Evolutionary conservation across 2,113 vertebrate genomes (phyloP).

Genomic region (Gopherus flavomarginatus): DNA sequence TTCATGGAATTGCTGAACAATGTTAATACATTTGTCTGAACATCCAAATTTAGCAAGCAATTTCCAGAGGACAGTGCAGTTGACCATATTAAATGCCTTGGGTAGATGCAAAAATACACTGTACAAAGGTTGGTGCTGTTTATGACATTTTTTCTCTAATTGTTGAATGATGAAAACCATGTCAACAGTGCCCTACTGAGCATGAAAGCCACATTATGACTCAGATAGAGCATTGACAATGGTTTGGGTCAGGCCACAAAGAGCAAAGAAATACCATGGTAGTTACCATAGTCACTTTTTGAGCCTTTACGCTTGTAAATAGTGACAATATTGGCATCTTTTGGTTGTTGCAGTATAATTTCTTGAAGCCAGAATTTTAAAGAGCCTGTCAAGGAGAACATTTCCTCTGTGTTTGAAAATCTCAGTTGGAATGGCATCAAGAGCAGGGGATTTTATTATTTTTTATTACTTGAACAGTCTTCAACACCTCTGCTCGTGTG

Average conservation of each 20-base stretch:
- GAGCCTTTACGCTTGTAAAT: neutral
- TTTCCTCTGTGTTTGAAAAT: neutral
- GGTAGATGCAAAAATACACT: neutral
- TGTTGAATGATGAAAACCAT: neutral
- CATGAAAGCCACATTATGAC: neutral
- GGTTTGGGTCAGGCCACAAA: neutral
- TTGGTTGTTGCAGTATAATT: neutral
- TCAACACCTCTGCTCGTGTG: neutral
- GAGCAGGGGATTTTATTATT: neutral
- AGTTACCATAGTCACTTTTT: neutral
- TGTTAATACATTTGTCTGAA: no score
- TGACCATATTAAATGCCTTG: neutral
- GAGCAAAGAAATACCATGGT: neutral
- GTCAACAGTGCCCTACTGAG: neutral
- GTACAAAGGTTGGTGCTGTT: neutral
- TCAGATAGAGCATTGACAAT: neutral
- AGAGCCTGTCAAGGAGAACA: neutral
- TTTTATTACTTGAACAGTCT: neutral
- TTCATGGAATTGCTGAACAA: no score
- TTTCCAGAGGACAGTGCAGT: neutral
- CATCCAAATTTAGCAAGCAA: no score
- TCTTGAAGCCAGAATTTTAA: neutral
- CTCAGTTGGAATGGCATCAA: neutral
- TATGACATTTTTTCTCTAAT: neutral
- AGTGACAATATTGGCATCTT: neutral